Evolutionary conservation across 2,797 vertebrate genomes (phyloP).

Genomic region (Mustela erminea): DNA sequence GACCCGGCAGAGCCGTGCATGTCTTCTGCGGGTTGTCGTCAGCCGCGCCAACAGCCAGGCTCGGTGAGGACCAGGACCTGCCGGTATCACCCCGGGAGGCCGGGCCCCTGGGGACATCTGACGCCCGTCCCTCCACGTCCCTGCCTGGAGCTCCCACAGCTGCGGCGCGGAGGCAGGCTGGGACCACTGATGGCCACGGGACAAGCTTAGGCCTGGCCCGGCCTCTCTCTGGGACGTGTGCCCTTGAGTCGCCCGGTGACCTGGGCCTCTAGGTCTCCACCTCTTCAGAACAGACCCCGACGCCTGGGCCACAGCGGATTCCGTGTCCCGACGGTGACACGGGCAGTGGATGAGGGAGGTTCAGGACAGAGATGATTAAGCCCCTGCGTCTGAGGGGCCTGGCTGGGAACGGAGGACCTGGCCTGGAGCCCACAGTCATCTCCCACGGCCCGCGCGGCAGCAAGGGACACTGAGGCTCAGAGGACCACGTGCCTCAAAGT

Average conservation of each 20-base stretch:
- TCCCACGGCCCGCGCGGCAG: not conserved
- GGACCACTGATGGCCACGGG: too few relatives aligned
- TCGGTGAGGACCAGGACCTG: too few relatives aligned
- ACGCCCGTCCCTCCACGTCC: not conserved
- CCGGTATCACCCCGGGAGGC: not conserved
- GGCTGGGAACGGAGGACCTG: not conserved
- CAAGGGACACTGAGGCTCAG: not conserved
- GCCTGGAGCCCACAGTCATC: not conserved
- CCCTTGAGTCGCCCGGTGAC: not conserved
- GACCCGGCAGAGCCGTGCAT: fast-evolving
- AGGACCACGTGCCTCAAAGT: not conserved
- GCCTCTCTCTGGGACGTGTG: fast-evolving
- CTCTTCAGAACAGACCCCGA: not conserved
- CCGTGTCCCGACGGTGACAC: fast-evolving
- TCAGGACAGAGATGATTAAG: not conserved
- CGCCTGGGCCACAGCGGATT: fast-evolving
- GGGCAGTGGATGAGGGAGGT: fast-evolving
- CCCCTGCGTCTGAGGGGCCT: fast-evolving
- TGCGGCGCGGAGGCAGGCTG: fast-evolving
- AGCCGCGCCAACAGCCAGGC: not conserved
- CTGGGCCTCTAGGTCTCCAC: not conserved
- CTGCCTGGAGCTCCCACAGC: not conserved
- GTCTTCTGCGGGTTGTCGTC: fast-evolving
- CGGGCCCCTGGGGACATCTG: fast-evolving
- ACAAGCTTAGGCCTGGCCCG: too few relatives aligned